Conservation (phyloP, 2,888 invertebrate genomes). For the Drosophila histrio region DNA sequence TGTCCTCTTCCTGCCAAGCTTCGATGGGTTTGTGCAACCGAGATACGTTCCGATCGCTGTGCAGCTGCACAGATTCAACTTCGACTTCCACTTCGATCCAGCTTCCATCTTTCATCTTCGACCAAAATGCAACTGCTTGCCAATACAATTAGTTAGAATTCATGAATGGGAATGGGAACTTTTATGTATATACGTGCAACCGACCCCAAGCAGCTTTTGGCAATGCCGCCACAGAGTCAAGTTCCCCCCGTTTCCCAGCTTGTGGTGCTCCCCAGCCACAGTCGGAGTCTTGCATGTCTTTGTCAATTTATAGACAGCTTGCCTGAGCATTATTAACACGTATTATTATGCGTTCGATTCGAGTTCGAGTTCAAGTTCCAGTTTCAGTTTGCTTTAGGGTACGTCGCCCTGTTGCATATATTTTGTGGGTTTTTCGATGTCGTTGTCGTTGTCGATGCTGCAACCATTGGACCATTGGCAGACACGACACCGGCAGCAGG, state of each 20-base stretch:
- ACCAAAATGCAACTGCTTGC: conserved; percentile 68
- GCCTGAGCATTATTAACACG: conserved; percentile 81
- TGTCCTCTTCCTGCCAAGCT: conserved; percentile 58
- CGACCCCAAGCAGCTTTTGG: conserved; percentile 70
- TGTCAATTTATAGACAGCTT: conserved; percentile 81
- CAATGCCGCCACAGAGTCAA: conserved; percentile 44
- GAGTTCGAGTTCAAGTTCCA: conserved; percentile 11
- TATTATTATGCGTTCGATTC: conserved; percentile 74
- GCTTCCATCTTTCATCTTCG: conserved; percentile 56
- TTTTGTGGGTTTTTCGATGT: conserved; percentile 61
- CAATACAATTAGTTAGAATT: conserved; percentile 83
- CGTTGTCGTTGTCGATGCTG: neutral
- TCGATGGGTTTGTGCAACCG: conserved; percentile 54
- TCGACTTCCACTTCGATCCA: neutral
- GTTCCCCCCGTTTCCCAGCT: conserved; percentile 21
- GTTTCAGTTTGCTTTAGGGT: conserved; percentile 33
- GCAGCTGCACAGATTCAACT: conserved; percentile 81
- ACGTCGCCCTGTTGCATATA: conserved; percentile 42
- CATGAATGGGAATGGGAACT: conserved; percentile 66
- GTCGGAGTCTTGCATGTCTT: conserved; percentile 77
- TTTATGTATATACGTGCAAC: conserved; percentile 18
- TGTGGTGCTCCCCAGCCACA: neutral
- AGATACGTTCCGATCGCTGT: conserved; percentile 56
- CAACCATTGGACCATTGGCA: neutral
- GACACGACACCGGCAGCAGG: conserved; percentile 24